These are phyloP conservation scores for Xiphophorus couchianus DNA, from an alignment of 2,113 vertebrate species.

Conservation along the genomic window DNA sequence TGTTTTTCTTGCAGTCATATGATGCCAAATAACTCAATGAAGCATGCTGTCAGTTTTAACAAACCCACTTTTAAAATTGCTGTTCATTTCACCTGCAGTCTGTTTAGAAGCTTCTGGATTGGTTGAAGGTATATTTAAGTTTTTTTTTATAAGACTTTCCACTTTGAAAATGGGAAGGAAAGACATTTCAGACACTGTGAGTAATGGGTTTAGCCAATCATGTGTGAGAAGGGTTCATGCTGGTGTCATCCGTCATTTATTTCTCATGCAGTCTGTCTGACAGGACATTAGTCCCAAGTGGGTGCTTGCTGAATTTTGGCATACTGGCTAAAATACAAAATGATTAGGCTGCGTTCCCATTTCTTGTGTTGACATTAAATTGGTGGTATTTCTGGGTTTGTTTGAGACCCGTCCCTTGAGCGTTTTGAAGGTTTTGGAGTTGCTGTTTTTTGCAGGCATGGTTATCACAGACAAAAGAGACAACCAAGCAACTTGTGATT, in stretches of 20 bases:
- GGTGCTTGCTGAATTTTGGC: neutral
- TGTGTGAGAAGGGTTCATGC: slow-evolving; percentile 20
- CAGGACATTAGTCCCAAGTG: slow-evolving; percentile 12
- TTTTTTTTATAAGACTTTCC: slow-evolving; percentile 12
- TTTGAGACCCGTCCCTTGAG: no score
- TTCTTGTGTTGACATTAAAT: neutral
- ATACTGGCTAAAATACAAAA: neutral
- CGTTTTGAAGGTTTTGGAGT: no score
- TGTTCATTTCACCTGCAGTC: neutral
- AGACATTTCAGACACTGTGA: slow-evolving; percentile 7
- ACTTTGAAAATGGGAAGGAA: slow-evolving; percentile 15
- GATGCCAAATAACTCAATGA: no score
- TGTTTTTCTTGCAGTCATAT: no score
- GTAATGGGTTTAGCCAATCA: slow-evolving; percentile 14
- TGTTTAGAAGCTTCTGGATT: neutral
- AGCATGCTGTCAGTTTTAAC: no score
- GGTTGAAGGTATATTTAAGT: neutral
- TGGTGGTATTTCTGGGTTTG: no score
- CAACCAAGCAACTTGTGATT: no score
- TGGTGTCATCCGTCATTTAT: slow-evolving; percentile 17
- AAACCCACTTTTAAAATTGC: no score
- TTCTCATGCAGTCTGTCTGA: slow-evolving; percentile 3
- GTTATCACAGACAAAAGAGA: no score
- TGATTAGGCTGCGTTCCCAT: neutral
- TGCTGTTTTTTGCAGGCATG: no score